Evolutionary conservation across 2,113 vertebrate genomes (phyloP), one percentile per base, ranked within the genome.

Genomic region (Motacilla alba): DNA sequence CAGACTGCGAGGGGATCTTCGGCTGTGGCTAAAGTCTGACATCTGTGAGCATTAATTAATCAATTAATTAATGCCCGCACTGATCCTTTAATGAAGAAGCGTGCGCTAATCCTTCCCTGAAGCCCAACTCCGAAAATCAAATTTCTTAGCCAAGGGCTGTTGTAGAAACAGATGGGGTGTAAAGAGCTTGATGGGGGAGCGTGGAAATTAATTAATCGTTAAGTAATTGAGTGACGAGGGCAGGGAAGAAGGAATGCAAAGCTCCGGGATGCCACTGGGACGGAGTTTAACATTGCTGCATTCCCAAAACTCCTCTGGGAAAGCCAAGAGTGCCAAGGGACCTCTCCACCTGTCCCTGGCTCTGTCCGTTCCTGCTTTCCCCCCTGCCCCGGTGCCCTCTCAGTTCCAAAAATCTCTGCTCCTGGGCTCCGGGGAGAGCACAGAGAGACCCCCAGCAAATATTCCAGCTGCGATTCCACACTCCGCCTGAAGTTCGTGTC

Each of bases 111-210:
- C 90, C 82, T 23, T 47, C 35, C 82, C 43, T 35, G 28, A 31
- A 63, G 80, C 39, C 5, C 4, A 79, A 18, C 66, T 13, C 46
- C 18, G 46, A 80, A 62, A 95, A 82, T 70, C 55, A 46, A 73
- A 76, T 95, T 80, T 86, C 86, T 94, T 95, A 89, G 35, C 60
- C 37, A 4, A 59, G 44, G 78, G 68, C 89, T 64, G 1, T 6
- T 60, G 68, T 15, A 46, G 89, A 28, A 72, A 63, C 96, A 96
- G 94, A 97, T 96, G 90, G 96, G 82, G 20, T 12, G 27, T 94
- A 93, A 97, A 86, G 87, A 91, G 90, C 90, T 85, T 90, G 87
- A 35, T 8, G 24, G 53, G 84, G 50, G 44, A 47, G 23, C 3
- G 17, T 27, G 78, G 66, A 55, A 15, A 50, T 92, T 37, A 37